Percentiles rank a stretch among this genome's conserved stretches.
These are phyloP conservation scores for Bradypodion pumilum DNA, from an alignment of 2,797 vertebrate genomes.

Conservation along the genomic window DNA sequence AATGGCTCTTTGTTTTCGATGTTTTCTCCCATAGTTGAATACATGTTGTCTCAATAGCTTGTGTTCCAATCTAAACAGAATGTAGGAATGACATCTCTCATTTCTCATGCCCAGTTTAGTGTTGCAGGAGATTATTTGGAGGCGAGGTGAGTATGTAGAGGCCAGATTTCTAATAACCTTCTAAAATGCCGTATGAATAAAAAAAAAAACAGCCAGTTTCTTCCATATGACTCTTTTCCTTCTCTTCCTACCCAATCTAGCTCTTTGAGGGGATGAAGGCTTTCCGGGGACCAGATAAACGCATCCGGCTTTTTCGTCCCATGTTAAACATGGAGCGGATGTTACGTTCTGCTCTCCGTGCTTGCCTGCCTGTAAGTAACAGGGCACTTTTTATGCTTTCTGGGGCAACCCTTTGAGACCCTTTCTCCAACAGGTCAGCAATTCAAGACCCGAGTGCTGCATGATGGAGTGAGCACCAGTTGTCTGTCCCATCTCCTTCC, in stretches of 20 bases:
- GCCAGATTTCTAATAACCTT: no score
- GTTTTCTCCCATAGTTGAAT: background rate
- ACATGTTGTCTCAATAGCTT: no score
- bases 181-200: background rate
- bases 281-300: conserved; percentile 81
- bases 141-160: background rate
- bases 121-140: no score
- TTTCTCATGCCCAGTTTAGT: background rate
- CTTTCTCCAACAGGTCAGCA: no score
- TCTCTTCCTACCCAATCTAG: conserved; percentile 54
- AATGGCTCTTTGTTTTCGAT: background rate
- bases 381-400: no score
- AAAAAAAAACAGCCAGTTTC: background rate
- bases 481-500: no score
- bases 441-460: no score
- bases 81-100: no score
- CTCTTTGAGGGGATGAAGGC: conserved; percentile 95
- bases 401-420: no score
- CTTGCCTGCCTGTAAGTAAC: conserved; percentile 85
- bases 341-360: conserved; percentile 79
- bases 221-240: background rate
- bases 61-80: background rate
- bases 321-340: conserved; percentile 92
- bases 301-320: conserved; percentile 87
- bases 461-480: no score